Evolutionary conservation across 1,140 invertebrate genomes (phyloP).

Genomic region (Bilobella aurantiaca): DNA sequence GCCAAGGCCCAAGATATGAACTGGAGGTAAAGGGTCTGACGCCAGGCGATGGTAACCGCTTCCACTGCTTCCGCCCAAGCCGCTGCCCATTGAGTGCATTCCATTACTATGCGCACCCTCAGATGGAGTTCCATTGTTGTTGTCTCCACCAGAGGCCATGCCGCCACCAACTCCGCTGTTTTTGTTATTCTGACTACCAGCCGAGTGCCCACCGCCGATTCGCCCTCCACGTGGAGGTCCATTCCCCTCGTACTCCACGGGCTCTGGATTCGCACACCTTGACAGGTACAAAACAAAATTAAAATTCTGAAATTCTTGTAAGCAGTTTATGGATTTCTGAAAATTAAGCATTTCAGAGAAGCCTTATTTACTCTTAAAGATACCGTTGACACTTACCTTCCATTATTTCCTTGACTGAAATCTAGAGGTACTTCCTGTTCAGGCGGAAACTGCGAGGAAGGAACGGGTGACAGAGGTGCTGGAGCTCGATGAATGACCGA

Average conservation of each 20-base stretch:
- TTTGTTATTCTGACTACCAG: conserved; percentile 24
- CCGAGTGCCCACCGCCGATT: conserved; percentile 28
- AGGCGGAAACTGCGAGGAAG: conserved; percentile 31
- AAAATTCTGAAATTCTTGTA: no score
- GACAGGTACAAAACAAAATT: neutral
- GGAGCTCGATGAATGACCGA: conserved; percentile 34
- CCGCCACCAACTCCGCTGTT: conserved; percentile 24
- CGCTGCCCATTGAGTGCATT: conserved; percentile 21
- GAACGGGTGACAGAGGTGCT: conserved; percentile 31
- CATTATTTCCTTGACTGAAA: conserved; percentile 35
- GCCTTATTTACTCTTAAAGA: no score
- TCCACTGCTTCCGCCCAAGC: conserved; percentile 9
- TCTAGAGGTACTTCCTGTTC: conserved; percentile 35
- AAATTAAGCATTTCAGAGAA: no score
- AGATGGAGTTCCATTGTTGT: conserved; percentile 16
- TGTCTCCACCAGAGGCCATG: conserved; percentile 22
- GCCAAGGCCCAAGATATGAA: conserved; percentile 31
- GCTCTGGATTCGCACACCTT: conserved; percentile 20
- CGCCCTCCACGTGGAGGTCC: conserved; percentile 33
- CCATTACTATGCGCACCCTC: conserved; percentile 22
- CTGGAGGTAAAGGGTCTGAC: conserved; percentile 31
- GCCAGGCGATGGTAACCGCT: conserved; percentile 27
- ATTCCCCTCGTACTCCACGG: conserved; percentile 33
- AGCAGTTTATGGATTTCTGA: no score
- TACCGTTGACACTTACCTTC: conserved; percentile 20